Evolutionary conservation across 2,888 invertebrate genomes (phyloP).

Genomic region (Cantharis rufa): DNA sequence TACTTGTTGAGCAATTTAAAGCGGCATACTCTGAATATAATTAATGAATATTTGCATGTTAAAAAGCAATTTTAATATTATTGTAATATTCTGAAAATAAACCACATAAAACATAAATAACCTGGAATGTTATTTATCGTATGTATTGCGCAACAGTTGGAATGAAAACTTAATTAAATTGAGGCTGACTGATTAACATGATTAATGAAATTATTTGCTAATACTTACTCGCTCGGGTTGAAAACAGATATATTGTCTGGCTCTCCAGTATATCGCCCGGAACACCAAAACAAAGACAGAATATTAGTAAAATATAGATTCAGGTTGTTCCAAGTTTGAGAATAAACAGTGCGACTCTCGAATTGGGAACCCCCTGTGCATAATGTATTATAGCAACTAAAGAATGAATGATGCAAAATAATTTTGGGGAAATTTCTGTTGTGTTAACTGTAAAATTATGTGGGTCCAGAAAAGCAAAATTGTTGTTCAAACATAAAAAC

Average conservation of each 20-base stretch:
- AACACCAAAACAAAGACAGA: conserved; percentile 34
- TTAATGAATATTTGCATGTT: neutral
- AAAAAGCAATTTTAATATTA: neutral
- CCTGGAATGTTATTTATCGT: neutral
- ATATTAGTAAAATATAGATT: conserved; percentile 16
- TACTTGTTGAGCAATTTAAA: too few species aligned
- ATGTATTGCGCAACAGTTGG: neutral
- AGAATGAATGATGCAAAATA: neutral
- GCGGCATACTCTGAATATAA: too few species aligned
- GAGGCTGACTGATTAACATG: neutral
- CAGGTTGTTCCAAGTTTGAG: neutral
- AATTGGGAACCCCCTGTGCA: neutral
- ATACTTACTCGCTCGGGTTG: neutral
- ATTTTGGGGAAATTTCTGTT: neutral
- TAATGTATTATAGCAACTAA: neutral
- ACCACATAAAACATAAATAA: neutral
- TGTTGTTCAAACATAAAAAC: neutral
- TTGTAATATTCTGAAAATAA: neutral
- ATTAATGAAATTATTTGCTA: neutral
- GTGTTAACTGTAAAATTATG: neutral
- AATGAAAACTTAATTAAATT: neutral
- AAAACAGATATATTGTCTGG: neutral
- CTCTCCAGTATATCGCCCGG: conserved; percentile 20
- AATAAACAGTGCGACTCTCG: neutral
- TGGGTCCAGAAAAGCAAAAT: neutral